Conservation (phyloP, 1,140 invertebrate genomes). For the Tyrophagus putrescentiae region DNA sequence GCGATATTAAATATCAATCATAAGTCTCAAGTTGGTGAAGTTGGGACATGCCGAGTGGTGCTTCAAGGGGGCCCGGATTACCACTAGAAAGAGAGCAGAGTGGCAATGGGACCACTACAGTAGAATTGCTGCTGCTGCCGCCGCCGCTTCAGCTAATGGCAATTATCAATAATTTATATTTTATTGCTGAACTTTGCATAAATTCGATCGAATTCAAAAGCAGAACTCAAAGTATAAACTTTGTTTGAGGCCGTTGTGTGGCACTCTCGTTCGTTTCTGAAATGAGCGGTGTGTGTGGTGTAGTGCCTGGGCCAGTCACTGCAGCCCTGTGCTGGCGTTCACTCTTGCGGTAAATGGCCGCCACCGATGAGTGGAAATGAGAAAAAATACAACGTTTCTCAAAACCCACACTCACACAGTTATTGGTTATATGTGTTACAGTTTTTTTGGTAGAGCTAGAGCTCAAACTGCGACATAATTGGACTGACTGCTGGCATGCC, state of each 20-base stretch:
- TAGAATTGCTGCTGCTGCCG: too few relatives aligned
- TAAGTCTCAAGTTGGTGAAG: neutral
- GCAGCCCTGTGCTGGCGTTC: neutral
- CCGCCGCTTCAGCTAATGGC: too few relatives aligned
- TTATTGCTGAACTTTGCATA: constrained; percentile 1
- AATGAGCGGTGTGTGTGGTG: too few relatives aligned
- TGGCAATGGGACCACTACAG: too few relatives aligned
- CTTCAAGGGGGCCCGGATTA: too few relatives aligned
- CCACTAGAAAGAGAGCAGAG: too few relatives aligned
- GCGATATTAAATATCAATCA: constrained; percentile 13
- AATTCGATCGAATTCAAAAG: neutral
- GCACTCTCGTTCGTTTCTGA: too few relatives aligned
- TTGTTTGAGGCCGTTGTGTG: neutral
- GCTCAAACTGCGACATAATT: neutral
- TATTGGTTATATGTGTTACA: too few relatives aligned
- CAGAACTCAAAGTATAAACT: neutral
- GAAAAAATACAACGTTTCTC: neutral
- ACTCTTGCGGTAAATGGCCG: neutral
- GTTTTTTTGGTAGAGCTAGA: neutral
- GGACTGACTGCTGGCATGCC: too few relatives aligned
- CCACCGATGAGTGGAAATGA: neutral
- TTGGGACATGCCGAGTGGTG: neutral
- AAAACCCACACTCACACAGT: too few relatives aligned
- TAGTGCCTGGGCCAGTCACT: neutral
- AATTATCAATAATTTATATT: constrained; percentile 13